These are phyloP conservation scores for Contarinia nasturtii DNA, from an alignment of 1,140 invertebrate genomes.

Conservation along the genomic window DNA sequence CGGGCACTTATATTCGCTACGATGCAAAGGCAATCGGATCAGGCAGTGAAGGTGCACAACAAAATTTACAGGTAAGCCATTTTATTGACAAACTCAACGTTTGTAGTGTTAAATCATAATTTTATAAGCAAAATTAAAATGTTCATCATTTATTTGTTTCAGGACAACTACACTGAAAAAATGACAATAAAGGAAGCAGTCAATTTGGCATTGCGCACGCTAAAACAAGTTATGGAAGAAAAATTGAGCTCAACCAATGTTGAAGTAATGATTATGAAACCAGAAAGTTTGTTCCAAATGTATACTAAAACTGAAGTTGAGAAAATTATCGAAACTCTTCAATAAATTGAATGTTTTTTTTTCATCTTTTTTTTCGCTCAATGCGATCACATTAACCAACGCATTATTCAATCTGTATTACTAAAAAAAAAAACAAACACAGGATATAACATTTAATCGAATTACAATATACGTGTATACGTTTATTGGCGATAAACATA, in stretches of 20 bases:
- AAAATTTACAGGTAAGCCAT: conserved; percentile 57
- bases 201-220: conserved; percentile 75
- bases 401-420: too few relatives aligned
- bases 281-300: conserved; percentile 72
- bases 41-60: conserved; percentile 96
- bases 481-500: too few relatives aligned
- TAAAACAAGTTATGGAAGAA: conserved; percentile 99
- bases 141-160: conserved; percentile 20
- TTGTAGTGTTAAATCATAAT: not conserved
- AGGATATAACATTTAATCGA: too few relatives aligned
- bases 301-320: conserved; percentile 79
- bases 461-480: too few relatives aligned
- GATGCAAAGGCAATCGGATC: conserved; percentile 99
- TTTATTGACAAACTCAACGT: too few relatives aligned
- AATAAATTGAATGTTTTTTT: conserved; percentile 6
- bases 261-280: conserved; percentile 89
- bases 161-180: conserved; percentile 54
- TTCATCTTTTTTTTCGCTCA: not conserved
- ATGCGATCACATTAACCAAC: too few relatives aligned
- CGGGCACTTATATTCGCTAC: conserved; percentile 91
- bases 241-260: conserved; percentile 95
- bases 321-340: conserved; percentile 44
- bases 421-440: too few relatives aligned
- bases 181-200: conserved; percentile 94
- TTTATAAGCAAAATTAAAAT: conserved; percentile 1